Conservation (phyloP, 2,113 vertebrate species). For the Phrynocephalus versicolor region DNA sequence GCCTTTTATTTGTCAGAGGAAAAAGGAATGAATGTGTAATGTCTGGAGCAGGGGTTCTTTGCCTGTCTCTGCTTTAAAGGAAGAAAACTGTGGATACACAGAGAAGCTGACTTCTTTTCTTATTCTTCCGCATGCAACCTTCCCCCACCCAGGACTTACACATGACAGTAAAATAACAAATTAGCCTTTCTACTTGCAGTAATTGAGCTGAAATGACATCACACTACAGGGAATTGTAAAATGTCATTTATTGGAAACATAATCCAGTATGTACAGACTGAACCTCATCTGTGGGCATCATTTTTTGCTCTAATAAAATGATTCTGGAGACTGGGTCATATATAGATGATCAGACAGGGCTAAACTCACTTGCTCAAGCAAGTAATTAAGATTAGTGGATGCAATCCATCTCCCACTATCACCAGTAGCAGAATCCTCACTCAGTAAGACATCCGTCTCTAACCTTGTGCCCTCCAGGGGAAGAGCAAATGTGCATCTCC, state of each 20-base stretch:
- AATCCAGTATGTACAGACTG: neutral
- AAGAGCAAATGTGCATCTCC: no score
- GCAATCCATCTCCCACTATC: neutral
- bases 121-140: neutral
- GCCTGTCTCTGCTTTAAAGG: neutral
- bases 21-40: no score
- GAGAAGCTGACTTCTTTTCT: neutral
- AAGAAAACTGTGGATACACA: constrained; percentile 7
- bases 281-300: neutral
- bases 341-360: neutral
- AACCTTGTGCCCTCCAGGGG: neutral
- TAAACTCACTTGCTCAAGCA: no score
- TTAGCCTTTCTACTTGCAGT: neutral
- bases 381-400: neutral
- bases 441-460: neutral
- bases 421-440: neutral
- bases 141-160: neutral
- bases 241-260: neutral
- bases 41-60: neutral
- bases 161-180: neutral
- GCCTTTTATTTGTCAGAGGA: no score
- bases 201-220: neutral
- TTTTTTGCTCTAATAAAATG: neutral
- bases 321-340: neutral
- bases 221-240: neutral